Evolutionary conservation across 2,888 invertebrate species (phyloP).

Genomic region (Drosophila bunnanda): DNA sequence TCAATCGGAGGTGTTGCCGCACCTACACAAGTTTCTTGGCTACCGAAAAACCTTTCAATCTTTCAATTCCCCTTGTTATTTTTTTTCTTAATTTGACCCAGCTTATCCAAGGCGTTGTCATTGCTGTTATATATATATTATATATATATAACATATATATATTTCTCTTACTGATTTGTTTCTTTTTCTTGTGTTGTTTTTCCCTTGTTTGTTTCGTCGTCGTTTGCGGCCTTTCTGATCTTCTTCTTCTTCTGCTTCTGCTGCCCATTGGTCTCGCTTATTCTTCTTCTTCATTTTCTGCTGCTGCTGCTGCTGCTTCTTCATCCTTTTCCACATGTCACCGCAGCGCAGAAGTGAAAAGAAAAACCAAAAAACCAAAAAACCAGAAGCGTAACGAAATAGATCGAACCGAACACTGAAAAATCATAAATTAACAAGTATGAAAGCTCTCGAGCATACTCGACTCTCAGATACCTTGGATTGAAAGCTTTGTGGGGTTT

Average conservation of each 20-base stretch:
- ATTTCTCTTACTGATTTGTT: constrained; percentile 7
- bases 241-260: constrained; percentile 8
- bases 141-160: background rate
- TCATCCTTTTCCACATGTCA: constrained; percentile 64
- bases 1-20: constrained; percentile 21
- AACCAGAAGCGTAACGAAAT: constrained; percentile 84
- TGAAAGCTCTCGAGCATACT: background rate
- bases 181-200: constrained; percentile 27
- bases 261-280: constrained; percentile 34
- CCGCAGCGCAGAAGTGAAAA: constrained; percentile 66
- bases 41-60: constrained; percentile 23
- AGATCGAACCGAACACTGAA: constrained; percentile 70
- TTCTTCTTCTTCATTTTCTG: background rate
- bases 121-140: constrained; percentile 23
- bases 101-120: constrained; percentile 53
- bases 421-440: constrained; percentile 14
- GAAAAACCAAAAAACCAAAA: constrained; percentile 76
- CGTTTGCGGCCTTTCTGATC: constrained; percentile 65
- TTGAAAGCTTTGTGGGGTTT: background rate
- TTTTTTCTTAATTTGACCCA: constrained; percentile 55
- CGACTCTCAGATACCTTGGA: background rate
- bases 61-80: background rate
- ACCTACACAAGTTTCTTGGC: constrained; percentile 33
- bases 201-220: constrained; percentile 35
- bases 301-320: background rate